A percentile compares a stretch with the other conserved stretches of the same genome.
phyloP scores from a whole-genome alignment of 2,888 invertebrate species.

The Melieria crassipennis region DNA sequence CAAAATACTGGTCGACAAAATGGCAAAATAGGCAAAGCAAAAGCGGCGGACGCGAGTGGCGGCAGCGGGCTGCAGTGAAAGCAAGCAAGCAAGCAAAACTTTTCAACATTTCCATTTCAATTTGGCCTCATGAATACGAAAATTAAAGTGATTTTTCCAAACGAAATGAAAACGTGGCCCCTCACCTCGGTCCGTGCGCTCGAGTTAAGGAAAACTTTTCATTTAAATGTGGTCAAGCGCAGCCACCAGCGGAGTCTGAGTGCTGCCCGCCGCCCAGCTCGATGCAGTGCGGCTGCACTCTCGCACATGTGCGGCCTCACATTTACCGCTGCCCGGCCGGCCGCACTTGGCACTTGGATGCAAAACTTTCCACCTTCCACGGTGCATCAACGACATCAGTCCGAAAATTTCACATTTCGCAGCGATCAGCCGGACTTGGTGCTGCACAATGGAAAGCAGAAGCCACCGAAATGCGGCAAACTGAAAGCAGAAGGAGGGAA shows the following conservation, averaged over 20 bases:
- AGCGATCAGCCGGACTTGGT: too few relatives aligned
- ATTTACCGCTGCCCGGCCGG: neutral
- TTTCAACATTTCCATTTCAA: conserved; percentile 37
- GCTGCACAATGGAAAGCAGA: too few relatives aligned
- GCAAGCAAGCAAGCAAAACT: conserved; percentile 21
- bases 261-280: too few relatives aligned
- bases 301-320: too few relatives aligned
- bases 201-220: conserved; percentile 10
- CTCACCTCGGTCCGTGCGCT: conserved; percentile 5
- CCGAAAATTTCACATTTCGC: too few relatives aligned
- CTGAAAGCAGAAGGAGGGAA: too few relatives aligned
- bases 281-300: too few relatives aligned
- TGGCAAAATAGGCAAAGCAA: neutral
- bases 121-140: conserved; percentile 35
- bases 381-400: too few relatives aligned
- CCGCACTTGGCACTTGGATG: conserved; percentile 2
- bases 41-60: neutral
- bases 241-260: neutral
- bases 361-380: neutral
- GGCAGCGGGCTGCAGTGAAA: conserved; percentile 7
- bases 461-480: too few relatives aligned
- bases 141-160: conserved; percentile 36
- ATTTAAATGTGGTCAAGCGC: conserved; percentile 30
- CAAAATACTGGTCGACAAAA: too few relatives aligned
- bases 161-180: conserved; percentile 30